Percentiles rank a stretch among this genome's conserved stretches.
phyloP scores from a whole-genome alignment of 2,113 vertebrate species.

The Eubucco bourcierii region DNA sequence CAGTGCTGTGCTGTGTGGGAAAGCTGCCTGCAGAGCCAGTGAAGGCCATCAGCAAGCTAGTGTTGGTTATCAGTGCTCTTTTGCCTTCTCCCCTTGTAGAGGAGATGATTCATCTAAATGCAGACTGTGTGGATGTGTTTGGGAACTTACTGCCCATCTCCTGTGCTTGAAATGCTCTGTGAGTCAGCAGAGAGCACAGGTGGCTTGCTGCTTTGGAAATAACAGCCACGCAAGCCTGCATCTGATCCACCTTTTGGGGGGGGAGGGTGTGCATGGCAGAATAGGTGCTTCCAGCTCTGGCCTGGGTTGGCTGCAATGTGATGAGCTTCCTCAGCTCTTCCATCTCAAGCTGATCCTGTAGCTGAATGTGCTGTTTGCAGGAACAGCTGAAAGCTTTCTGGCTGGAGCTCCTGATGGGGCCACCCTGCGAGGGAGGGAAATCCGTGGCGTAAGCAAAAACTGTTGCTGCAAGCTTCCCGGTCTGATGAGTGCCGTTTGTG shows the following conservation, averaged over 20 bases:
- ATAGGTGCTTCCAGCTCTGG: not conserved
- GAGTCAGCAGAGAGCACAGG: not conserved
- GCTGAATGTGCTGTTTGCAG: rapidly evolving
- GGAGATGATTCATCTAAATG: not conserved
- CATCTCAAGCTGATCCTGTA: not conserved
- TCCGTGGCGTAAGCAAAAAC: not conserved
- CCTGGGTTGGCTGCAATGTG: rapidly evolving
- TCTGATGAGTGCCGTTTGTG: not conserved
- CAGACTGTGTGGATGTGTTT: not conserved
- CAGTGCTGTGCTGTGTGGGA: not conserved
- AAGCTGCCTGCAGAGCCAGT: not conserved
- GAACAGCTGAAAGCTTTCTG: not conserved
- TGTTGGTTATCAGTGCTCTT: not conserved
- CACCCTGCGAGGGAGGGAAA: not conserved
- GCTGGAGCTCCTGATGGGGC: not conserved
- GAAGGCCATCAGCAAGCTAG: not conserved
- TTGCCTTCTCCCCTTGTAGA: not conserved
- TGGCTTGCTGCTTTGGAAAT: not conserved
- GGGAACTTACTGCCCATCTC: not conserved
- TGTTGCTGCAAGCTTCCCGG: constrained; percentile 38
- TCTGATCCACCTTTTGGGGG: not conserved
- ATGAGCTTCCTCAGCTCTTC: not conserved
- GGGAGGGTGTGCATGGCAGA: not conserved
- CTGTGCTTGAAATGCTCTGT: not conserved
- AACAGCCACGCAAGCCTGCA: not conserved